A percentile compares a stretch with the other conserved stretches of the same genome.
Conservation (phyloP, 2,888 invertebrate genomes). For the Torymus texanus region DNA sequence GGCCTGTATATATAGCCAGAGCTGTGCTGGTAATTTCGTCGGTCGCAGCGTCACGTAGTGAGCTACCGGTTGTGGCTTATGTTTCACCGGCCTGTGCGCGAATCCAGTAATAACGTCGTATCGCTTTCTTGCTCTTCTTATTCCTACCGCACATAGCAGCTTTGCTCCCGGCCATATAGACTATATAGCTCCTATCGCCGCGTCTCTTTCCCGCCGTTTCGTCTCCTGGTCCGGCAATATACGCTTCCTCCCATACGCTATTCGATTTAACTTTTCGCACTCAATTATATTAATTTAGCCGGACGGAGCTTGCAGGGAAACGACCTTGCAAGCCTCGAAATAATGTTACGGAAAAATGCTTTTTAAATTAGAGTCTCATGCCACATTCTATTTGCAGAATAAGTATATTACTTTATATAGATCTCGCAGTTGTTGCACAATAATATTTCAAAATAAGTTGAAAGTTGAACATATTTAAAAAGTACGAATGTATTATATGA, state of each 20-base stretch:
- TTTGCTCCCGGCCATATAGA: neutral
- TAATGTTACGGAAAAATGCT: too few relatives aligned
- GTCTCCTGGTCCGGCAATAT: neutral
- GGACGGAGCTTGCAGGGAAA: neutral
- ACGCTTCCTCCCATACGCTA: neutral
- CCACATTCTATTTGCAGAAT: too few relatives aligned
- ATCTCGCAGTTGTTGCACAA: too few relatives aligned
- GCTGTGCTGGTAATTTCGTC: constrained; percentile 56
- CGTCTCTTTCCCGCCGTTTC: neutral
- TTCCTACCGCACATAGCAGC: neutral
- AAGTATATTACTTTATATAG: too few relatives aligned
- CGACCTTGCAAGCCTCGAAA: too few relatives aligned
- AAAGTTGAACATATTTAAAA: too few relatives aligned
- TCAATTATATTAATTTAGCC: constrained; percentile 37
- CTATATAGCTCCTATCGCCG: neutral
- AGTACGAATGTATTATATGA: too few relatives aligned
- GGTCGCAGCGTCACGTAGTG: constrained; percentile 58
- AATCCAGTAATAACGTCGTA: constrained; percentile 38
- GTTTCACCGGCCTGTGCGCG: constrained; percentile 15
- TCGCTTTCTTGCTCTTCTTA: constrained; percentile 25
- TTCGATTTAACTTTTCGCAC: constrained; percentile 43
- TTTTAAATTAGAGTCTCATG: too few relatives aligned
- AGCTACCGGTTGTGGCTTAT: constrained; percentile 35
- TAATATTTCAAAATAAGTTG: too few relatives aligned
- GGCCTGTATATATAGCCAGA: neutral